Evolutionary conservation across 2,888 invertebrate species (phyloP), one percentile per base, ranked within the genome.

Genomic region (Folsomia candida): DNA sequence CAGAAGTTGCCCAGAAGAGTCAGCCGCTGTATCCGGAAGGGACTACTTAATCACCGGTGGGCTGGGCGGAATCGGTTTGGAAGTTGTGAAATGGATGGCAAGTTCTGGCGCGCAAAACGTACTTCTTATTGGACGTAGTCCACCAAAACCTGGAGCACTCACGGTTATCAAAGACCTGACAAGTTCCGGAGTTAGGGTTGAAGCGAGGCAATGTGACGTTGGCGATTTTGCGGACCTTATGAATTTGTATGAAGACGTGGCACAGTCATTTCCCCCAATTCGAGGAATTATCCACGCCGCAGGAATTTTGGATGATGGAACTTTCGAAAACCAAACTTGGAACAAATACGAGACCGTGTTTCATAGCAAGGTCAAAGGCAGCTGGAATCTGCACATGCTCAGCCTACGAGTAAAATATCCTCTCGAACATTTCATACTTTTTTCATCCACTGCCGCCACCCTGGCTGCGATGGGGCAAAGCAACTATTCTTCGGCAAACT

Each of bases 21-120:
- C 28, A 29, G 14, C 0, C n/a, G 22, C 2, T 62, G 63, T 4
- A 67, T 68, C 25, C 24, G 22, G 14, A 20, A 71, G 27, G 72
- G 66, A n/a, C 3, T 76, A 76, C 51, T 28, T 76, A 1, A 68
- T 76, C 14, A 75, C 76, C 11, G 76, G 76, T 6, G 76, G 76
- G 14, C 37, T 76, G 11, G 76, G 76, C 24, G 76, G 76, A n/a
- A 75, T 76, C 27, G 76, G 76, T 6, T 63, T 76, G 67, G 76
- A 76, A 59, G 73, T 76, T 11, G 59, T 68, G 0, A 75, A 72
- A 51, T 76, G 75, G 75, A 75, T 76, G 75, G 28, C 57, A 11
- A 51, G 29, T 0, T 62, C 63, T 26, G 76, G 76, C 0, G 76
- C 76, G 4, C 68, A 67, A 28, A 67, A 76, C 27, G 22, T 76